Conservation (phyloP, 2,888 invertebrate species). For the Sipha maydis region DNA sequence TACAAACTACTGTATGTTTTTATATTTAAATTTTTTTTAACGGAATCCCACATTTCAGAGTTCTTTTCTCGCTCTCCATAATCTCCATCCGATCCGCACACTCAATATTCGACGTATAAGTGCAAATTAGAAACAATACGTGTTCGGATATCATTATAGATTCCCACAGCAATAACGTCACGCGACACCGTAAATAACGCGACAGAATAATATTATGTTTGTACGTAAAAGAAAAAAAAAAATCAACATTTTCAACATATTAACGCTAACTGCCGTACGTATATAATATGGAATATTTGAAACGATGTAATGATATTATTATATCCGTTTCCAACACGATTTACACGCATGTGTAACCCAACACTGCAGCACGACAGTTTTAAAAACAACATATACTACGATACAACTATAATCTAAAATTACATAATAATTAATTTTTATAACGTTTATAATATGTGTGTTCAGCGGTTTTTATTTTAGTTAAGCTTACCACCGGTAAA, state of each 20-base stretch:
- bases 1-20: neutral
- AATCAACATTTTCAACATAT: neutral
- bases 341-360: neutral
- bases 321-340: neutral
- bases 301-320: neutral
- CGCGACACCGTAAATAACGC: neutral
- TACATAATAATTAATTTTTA: neutral
- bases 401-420: neutral
- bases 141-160: neutral
- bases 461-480: too few relatives aligned
- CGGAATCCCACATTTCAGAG: neutral
- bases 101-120: neutral
- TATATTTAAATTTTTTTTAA: neutral
- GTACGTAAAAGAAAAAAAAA: neutral
- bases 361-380: neutral
- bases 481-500: too few relatives aligned
- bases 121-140: neutral
- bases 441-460: too few relatives aligned
- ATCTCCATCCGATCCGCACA: neutral
- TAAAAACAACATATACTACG: neutral
- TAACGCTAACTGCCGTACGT: neutral
- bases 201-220: neutral
- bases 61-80: neutral
- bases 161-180: neutral
- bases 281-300: neutral